phyloP scores from a whole-genome alignment of 2,888 invertebrate species.

The Pomacea canaliculata region DNA sequence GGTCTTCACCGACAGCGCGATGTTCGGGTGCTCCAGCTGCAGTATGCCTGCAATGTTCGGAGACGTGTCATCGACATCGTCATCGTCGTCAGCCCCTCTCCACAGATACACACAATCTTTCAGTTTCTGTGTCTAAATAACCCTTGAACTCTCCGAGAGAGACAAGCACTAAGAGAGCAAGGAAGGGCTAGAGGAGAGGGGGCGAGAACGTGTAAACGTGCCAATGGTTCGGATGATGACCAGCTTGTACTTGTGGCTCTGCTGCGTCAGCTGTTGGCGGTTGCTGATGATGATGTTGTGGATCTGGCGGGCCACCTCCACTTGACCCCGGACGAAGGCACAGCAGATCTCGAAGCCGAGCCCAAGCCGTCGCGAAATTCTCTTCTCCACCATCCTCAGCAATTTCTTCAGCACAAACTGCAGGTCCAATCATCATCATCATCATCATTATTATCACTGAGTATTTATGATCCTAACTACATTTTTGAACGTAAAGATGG shows the following conservation, averaged over 20 bases:
- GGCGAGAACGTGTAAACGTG: slow-evolving; percentile 3
- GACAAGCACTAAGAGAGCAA: too few species aligned
- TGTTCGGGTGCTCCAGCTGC: slow-evolving; percentile 71
- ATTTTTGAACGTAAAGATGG: too few species aligned
- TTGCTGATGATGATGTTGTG: slow-evolving; percentile 1
- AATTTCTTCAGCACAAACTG: slow-evolving; percentile 11
- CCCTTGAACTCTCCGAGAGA: too few species aligned
- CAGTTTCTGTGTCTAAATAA: too few species aligned
- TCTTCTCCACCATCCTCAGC: slow-evolving; percentile 13
- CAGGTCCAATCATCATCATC: neutral
- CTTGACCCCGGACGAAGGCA: slow-evolving; percentile 19
- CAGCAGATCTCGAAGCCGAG: slow-evolving; percentile 24
- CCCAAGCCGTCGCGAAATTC: slow-evolving; percentile 11
- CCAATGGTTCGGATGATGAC: slow-evolving; percentile 45
- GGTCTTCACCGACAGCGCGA: slow-evolving; percentile 77
- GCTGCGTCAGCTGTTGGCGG: slow-evolving; percentile 38
- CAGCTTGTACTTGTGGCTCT: slow-evolving; percentile 29
- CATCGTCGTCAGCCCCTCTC: too few species aligned
- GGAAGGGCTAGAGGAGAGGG: too few species aligned
- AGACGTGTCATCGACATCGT: too few species aligned
- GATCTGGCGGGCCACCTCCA: slow-evolving; percentile 16
- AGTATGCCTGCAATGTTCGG: slow-evolving; percentile 59
- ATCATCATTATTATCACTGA: too few species aligned
- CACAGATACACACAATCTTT: too few species aligned
- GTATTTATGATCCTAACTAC: too few species aligned